phyloP scores from a whole-genome alignment of 2,797 vertebrate species.

The Ctenosaura bakeri region DNA sequence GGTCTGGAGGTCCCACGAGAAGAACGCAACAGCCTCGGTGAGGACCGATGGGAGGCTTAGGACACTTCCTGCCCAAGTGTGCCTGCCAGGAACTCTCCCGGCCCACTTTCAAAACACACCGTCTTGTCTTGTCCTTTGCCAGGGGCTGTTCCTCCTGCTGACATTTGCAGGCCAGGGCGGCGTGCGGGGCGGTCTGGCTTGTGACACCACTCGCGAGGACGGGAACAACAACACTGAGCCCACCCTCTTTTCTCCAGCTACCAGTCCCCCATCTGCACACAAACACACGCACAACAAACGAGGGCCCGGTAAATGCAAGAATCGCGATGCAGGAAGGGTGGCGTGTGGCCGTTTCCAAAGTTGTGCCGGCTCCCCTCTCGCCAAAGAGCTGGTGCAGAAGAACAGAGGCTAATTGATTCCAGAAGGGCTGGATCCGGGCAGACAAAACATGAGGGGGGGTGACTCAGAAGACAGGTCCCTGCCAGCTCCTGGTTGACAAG shows the following conservation, averaged over 20 bases:
- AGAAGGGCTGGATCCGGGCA: constrained; percentile 45
- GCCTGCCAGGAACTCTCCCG: not conserved
- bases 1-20: not conserved
- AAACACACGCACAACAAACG: no score
- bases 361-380: not conserved
- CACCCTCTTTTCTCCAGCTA: not conserved
- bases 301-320: not conserved
- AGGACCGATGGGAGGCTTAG: not conserved
- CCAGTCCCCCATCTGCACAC: no score
- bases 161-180: not conserved
- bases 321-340: not conserved
- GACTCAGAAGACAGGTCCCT: not conserved
- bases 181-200: no score
- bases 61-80: constrained; percentile 11
- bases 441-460: constrained; percentile 41
- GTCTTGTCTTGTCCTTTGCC: not conserved
- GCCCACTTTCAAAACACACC: not conserved
- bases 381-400: not conserved
- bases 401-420: constrained; percentile 40
- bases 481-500: constrained; percentile 8
- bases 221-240: no score
- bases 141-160: not conserved
- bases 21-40: not conserved
- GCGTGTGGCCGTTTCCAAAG: not conserved
- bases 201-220: no score